Conservation (phyloP, 92 coral and sea anemone species). For the Palythoa caribaeorum region DNA sequence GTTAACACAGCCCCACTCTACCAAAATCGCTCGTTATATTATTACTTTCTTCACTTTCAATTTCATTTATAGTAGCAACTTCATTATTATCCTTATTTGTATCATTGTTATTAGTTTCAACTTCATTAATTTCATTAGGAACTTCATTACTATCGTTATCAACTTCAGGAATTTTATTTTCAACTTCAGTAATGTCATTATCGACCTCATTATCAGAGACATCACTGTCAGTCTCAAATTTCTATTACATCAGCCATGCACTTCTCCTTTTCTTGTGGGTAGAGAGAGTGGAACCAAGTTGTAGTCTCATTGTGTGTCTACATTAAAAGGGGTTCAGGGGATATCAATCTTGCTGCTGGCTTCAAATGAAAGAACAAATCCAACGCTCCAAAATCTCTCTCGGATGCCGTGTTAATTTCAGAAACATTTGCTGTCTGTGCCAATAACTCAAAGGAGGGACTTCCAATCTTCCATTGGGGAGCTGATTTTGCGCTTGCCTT, state of each 20-base stretch:
- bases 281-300: constrained; percentile 50
- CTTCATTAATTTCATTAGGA: too few relatives aligned
- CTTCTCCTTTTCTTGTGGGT: constrained; percentile 49
- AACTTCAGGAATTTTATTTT: too few relatives aligned
- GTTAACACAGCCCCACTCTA: too few relatives aligned
- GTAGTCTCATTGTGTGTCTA: constrained; percentile 58
- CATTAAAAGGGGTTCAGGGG: constrained; percentile 57
- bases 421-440: constrained; percentile 60
- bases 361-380: constrained; percentile 45
- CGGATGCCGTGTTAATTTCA: constrained; percentile 56
- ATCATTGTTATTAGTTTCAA: too few relatives aligned
- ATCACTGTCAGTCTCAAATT: background rate
- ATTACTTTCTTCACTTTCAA: too few relatives aligned
- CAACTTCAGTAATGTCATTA: too few relatives aligned
- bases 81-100: too few relatives aligned
- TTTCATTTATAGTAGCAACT: too few relatives aligned
- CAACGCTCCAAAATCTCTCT: constrained; percentile 53
- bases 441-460: constrained; percentile 44
- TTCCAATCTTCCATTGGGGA: constrained; percentile 53
- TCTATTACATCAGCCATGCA: constrained; percentile 37
- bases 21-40: too few relatives aligned
- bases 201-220: too few relatives aligned
- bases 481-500: constrained; percentile 34
- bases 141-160: too few relatives aligned
- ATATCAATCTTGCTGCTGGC: constrained; percentile 57